Evolutionary conservation across 2,888 invertebrate genomes (phyloP).

Genomic region (Phortica magna): DNA sequence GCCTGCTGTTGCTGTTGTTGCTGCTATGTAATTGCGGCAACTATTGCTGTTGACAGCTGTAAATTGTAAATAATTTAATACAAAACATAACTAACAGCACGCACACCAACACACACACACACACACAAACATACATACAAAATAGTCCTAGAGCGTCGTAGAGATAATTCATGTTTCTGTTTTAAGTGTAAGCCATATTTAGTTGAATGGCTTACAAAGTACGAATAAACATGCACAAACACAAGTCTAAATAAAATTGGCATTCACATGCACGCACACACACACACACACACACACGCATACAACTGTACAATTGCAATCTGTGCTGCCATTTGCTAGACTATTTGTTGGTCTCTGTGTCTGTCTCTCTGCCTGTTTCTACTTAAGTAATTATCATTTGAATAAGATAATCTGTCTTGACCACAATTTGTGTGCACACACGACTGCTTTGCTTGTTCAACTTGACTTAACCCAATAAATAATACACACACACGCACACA

Average conservation of each 20-base stretch:
- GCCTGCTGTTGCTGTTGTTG: not conserved
- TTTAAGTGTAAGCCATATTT: no score
- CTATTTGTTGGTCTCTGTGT: not conserved
- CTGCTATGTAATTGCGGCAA: constrained; percentile 9
- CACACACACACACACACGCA: constrained; percentile 21
- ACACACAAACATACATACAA: not conserved
- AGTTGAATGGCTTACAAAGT: no score
- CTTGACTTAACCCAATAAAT: not conserved
- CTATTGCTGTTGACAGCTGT: constrained; percentile 32
- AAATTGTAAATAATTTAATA: constrained; percentile 47
- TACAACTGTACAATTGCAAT: not conserved
- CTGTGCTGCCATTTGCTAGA: not conserved
- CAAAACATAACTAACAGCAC: constrained; percentile 39
- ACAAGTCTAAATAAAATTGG: no score
- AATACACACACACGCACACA: not conserved
- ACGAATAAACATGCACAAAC: no score
- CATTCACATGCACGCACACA: constrained; percentile 21
- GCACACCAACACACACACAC: not conserved
- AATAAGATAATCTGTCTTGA: constrained; percentile 17
- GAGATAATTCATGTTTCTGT: no score
- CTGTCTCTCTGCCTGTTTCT: not conserved
- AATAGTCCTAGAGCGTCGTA: no score
- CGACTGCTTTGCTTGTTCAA: not conserved
- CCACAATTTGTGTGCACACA: constrained; percentile 11
- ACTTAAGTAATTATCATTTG: constrained; percentile 21